Base-by-base conservation (phyloP, 1,140 invertebrate species). In the Potamilus streckersoni region DNA sequence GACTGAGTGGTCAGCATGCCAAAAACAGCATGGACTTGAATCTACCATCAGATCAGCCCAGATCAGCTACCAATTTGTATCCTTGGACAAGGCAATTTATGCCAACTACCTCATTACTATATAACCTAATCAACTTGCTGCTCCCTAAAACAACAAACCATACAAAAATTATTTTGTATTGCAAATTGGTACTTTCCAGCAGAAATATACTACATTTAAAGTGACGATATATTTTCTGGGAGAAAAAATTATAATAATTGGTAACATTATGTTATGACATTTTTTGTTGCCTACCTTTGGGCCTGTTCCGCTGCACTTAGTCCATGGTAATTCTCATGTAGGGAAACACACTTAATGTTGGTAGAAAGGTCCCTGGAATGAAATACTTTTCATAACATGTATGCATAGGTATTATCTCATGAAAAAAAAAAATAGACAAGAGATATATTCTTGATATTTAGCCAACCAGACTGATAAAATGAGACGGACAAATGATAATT, bases 361-460 rank as follows among this genome's bases (percentile, higher is more conserved):
- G 78, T 71, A 19, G 91, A 90, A 64, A 90, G 82, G 70, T 90
- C 91, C 59, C 89, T 90, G 77, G 14, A 81, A 79, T 49, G 38
- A 49, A 79, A 67, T 61, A 61, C 27, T 56, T 55, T 14, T 11
- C 57, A 71, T 56, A 68, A 38, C 38, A 64, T 15, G 38, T n/a
- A 57, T 58, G 14, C 58, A 66, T 27, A 69, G 49, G 16, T 16
- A 11, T 63, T 12, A 38, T 66, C 23, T 62, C n/a, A 65, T 8
- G 69, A 65, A 15, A 23, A 59, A 59, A 15, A 23, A 70, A 69
- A 60, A 61, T 27, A 65, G 66, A 13, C 20, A 2, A 56, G 8
- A 23, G 19, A n/a, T 14, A 17, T 59, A 56, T 16, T 66, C 14
- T 31, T 55, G 2, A 27, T 23, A 63, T 14, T 57, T 31, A 55